Base-by-base conservation (phyloP, 2,888 invertebrate species). In the Cotesia congregata region DNA sequence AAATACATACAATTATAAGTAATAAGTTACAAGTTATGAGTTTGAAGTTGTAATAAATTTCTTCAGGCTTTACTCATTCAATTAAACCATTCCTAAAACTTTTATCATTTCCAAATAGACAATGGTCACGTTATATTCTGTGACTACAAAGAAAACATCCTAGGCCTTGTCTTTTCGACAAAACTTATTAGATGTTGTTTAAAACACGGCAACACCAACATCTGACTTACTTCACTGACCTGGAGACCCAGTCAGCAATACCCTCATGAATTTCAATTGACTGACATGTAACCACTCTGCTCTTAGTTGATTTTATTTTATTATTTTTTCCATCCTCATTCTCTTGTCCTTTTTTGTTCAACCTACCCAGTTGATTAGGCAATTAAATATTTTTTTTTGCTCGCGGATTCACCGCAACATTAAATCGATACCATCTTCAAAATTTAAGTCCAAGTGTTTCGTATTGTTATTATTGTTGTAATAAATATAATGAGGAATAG, bases 211-310 rank as follows among this genome's bases (percentile, higher is more conserved):
- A 65, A 65, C 72, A 30, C 50, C 59, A 50, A 9, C 9, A 41
- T 12, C 82, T 86, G 87, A 82, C 88, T 88, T 87, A 88, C 88
- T 88, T 88, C 78, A 80, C 83, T 88, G 88, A 88, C 88, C 88
- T 82, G 85, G 83, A 88, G 88, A 88, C 88, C 88, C 85, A 88
- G 85, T 88, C 84, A 87, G 59, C 76, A 71, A 65, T 73, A 67
- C 81, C 81, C 82, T 76, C 80, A 74, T 85, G 86, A 86, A 87
- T 86, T 84, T 86, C 80, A 85, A 86, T 81, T 80, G 77, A 68
- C 50, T 50, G 50, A 50, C 50, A 50, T 50, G 50, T 50, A 50
- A 12, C 50, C 50, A 50, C 50, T 50, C 50, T 69, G 59, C 65
- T 62, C 69, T 62, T 65, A 12, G 65, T 38, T 30, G 20, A 65